Base-by-base conservation (phyloP, 2,113 vertebrate genomes). In the Irena cyanogastra region DNA sequence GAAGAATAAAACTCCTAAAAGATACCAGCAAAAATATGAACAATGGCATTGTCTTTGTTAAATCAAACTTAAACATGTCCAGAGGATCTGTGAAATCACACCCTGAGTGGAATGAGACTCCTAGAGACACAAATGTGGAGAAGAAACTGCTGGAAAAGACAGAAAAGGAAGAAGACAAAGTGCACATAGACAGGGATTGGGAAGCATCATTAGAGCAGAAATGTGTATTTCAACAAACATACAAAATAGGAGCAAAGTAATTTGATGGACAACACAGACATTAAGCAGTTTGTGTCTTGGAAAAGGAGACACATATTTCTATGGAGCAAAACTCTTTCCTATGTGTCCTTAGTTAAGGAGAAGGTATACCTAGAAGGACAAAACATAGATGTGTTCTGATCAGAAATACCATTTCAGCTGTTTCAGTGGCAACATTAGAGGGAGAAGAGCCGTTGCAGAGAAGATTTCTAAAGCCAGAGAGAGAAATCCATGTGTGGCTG, bases 11-110 rank as follows among this genome's bases (percentile, higher is more conserved):
- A 8, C 16, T 66, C 21, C 19, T 57, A 44, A 70, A 82, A 84
- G 4, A 7, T 61, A 57, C 6, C 37, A 79, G 31, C 4, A 82
- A 75, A 70, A 82, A 31, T 4, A 49, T 23, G 70, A 70, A 15
- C 10, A 41, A 27, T 8, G 53, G 9, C 0, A 0, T 37, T 70
- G 13, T 28, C 42, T 77, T n/a, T 3, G 2, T 52, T 60, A 50
- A 59, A 85, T 28, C 9, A 69, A 83, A 70, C 13, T 27, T 57
- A 37, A 80, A 42, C 4, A 16, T 4, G 71, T 76, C 11, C 19
- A 88, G 31, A 33, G 20, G 7, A 18, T 49, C 27, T 70, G 19
- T 65, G 75, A 63, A 69, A 61, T 70, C 28, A 22, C 19, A 8
- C 24, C 50, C 45, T 28, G 33, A 49, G 26, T 27, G 16, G 37